Conservation (phyloP, 2,888 invertebrate genomes). For the Phania funesta region DNA sequence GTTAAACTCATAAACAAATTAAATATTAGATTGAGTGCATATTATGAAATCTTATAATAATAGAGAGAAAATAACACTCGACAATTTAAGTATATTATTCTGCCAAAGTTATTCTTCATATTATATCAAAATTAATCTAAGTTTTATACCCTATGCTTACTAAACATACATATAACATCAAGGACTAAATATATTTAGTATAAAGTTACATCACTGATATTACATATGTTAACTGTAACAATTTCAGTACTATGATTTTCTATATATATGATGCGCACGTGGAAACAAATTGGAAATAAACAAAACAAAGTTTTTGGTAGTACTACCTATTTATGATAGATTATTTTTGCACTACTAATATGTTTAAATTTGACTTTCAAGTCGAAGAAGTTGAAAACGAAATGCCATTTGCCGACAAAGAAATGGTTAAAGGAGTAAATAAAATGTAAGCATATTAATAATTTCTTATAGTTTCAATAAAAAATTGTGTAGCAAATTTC, state of each 20-base stretch:
- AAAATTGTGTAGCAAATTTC: background rate
- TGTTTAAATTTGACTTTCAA: slow-evolving; percentile 78
- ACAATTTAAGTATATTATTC: too few species aligned
- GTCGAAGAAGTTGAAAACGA: slow-evolving; percentile 68
- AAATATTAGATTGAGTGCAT: too few species aligned
- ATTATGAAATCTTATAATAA: too few species aligned
- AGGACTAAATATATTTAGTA: too few species aligned
- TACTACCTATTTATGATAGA: background rate
- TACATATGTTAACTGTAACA: background rate
- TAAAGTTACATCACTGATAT: too few species aligned
- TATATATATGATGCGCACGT: slow-evolving; percentile 33
- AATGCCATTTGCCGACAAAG: slow-evolving; percentile 30
- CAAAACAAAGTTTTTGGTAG: slow-evolving; percentile 13
- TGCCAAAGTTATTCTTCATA: too few species aligned
- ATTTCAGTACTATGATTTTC: background rate
- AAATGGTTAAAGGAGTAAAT: background rate
- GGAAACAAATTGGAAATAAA: slow-evolving; percentile 24
- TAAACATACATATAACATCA: too few species aligned
- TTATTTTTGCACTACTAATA: slow-evolving; percentile 35
- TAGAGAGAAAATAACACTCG: too few species aligned
- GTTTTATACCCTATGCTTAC: too few species aligned
- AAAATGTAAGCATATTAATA: slow-evolving; percentile 2
- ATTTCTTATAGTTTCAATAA: background rate
- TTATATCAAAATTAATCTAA: too few species aligned
- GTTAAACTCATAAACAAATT: too few species aligned